Evolutionary conservation across 2,113 vertebrate genomes (phyloP), one percentile per base, ranked within the genome.

Genomic region (Mionectes macconnelli): DNA sequence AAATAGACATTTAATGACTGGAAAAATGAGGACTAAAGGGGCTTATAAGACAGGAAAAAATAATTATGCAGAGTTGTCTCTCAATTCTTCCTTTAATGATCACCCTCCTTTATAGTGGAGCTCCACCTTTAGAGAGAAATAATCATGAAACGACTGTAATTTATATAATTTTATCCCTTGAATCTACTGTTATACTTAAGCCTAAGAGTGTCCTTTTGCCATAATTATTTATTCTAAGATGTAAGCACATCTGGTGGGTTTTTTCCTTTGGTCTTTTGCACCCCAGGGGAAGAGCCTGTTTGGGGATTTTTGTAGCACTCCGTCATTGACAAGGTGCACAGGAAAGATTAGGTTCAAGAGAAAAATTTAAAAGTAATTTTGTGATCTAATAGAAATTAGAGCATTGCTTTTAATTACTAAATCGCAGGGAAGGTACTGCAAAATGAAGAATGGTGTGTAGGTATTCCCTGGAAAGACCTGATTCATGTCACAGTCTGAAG

Each of bases 41-140:
- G 35, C 62, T 64, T 89, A 62, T 45, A 82, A 45, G 52, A 62
- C 45, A 85, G 63, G 72, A 77, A 49, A 63, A 93, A 67, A 23
- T 63, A 90, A 64, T 88, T 88, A 72, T 50, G 44, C n/a, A 44
- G 55, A 62, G 20, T 66, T 94, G 45, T 80, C 52, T 94, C 78
- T 93, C 63, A 74, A 3, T 80, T 93, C 85, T 80, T 47, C 21
- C 7, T 74, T 94, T 93, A 96, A 93, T 56, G 52, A 94, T 91
- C 35, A 27, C 12, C 10, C 10, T 92, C 17, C 15, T 91, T 95
- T 63, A 31, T 90, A 72, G 76, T 77, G 64, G 45, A 93, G 31
- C 52, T 93, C 82, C 21, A 84, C 83, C 76, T 96, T 93, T 78
- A 88, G 44, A 86, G 22, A 96, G 78, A 94, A 93, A 67, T 59